Evolutionary conservation across 2,113 vertebrate genomes (phyloP).

Genomic region (Pelmatolapia mariae): DNA sequence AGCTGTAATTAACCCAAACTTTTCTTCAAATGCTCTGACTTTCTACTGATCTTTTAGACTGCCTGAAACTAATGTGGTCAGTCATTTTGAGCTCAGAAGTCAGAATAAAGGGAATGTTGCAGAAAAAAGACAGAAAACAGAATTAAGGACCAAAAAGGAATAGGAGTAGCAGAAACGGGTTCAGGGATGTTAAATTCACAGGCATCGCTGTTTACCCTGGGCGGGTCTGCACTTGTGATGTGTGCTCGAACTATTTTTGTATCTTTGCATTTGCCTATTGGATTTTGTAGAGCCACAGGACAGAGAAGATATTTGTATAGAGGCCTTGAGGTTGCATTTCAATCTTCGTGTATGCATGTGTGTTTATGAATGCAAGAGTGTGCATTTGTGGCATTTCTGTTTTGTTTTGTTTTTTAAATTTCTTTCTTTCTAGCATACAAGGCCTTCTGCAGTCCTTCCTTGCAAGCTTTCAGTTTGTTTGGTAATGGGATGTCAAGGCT

Average conservation of each 20-base stretch:
- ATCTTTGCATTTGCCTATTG: neutral
- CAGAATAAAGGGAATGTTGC: neutral
- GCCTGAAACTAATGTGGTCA: neutral
- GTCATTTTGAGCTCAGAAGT: neutral
- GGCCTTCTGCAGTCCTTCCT: neutral
- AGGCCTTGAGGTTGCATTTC: neutral
- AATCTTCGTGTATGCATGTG: neutral
- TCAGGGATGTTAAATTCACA: slow-evolving; percentile 36
- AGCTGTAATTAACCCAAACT: neutral
- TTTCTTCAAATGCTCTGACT: neutral
- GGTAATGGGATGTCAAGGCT: neutral
- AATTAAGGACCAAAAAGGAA: neutral
- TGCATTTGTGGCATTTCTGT: neutral
- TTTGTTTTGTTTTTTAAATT: neutral
- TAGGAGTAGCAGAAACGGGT: slow-evolving; percentile 5
- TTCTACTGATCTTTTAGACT: neutral
- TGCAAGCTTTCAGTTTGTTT: neutral
- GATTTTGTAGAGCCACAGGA: neutral
- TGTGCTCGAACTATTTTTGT: neutral
- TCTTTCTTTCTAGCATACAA: neutral
- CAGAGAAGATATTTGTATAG: neutral
- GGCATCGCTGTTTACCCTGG: slow-evolving; percentile 21
- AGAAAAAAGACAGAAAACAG: neutral
- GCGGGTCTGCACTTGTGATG: slow-evolving; percentile 3
- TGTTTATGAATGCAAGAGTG: neutral